Conservation (phyloP, 2,888 invertebrate species). For the Synergus laeviventris region DNA sequence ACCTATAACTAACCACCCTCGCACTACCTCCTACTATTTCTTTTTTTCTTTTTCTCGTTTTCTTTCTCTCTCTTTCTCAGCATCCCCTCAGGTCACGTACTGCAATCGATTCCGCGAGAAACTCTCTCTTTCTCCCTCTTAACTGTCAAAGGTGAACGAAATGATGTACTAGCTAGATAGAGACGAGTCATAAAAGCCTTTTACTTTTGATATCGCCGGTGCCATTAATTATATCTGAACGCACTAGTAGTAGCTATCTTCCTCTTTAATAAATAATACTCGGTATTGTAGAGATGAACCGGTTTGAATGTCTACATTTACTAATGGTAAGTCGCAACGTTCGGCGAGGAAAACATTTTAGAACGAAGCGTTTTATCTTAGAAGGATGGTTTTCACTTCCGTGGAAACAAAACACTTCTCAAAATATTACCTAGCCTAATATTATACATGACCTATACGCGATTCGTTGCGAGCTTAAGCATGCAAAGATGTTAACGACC, state of each 20-base stretch:
- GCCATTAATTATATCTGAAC: constrained; percentile 3
- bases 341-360: background rate
- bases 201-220: constrained; percentile 3
- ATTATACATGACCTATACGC: background rate
- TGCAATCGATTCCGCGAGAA: constrained; percentile 3
- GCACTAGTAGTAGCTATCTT: background rate
- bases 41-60: background rate
- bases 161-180: background rate
- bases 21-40: constrained; percentile 3
- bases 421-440: background rate
- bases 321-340: background rate
- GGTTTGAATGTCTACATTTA: background rate
- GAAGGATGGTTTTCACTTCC: background rate
- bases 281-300: background rate
- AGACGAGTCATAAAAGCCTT: constrained; percentile 1
- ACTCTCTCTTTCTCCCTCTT: background rate
- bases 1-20: constrained; percentile 15
- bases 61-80: background rate
- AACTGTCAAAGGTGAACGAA: constrained; percentile 6
- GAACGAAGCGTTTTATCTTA: background rate
- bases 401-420: constrained; percentile 15
- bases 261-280: background rate
- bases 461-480: background rate
- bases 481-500: constrained; percentile 5
- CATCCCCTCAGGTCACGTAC: background rate